Evolutionary conservation across 2,113 vertebrate genomes (phyloP), one percentile per base, ranked within the genome.

Genomic region (Condylura cristata): DNA sequence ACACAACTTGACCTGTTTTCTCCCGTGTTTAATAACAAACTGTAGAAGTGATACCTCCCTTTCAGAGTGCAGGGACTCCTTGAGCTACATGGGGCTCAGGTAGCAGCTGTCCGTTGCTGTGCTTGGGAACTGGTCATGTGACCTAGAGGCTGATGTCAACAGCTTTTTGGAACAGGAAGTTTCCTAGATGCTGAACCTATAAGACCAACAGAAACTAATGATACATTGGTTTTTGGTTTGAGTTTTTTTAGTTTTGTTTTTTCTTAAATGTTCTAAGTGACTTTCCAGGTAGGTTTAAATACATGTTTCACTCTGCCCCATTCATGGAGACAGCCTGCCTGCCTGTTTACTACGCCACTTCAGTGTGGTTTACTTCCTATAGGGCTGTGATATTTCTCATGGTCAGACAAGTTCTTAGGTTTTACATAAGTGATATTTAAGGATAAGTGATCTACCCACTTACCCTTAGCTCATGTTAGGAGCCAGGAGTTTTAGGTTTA

Each of bases 351-450:
- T 37, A 60, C 18, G 2, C 26, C 24, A 4, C 32, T 90, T 71
- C 13, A 44, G 0, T 1, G 10, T 26, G 8, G 5, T 22, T 3
- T 17, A 14, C 30, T 37, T 44, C 9, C 0, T 46, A 2, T 56
- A 41, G n/a, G 13, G 12, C 32, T 39, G 30, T 46, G 56, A 74
- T 60, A 48, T 2, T 32, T 24, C 5, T 34, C 41, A 37, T 0
- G 13, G 75, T 46, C 13, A 9, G 26, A 37, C 22, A 5, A 0
- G 39, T 68, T 58, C 18, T 30, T 30, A 60, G 48, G 65, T 66
- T 68, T 78, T 51, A 28, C 14, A 3, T 30, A 30, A 63, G 22
- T 66, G 20, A 0, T n/a, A 14, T 44, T n/a, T n/a, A 5, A n/a
- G n/a, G n/a, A n/a, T n/a, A n/a, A n/a, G n/a, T n/a, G n/a, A 28